Conservation (phyloP, 2,113 vertebrate species). For the Myrmecobius fasciatus region DNA sequence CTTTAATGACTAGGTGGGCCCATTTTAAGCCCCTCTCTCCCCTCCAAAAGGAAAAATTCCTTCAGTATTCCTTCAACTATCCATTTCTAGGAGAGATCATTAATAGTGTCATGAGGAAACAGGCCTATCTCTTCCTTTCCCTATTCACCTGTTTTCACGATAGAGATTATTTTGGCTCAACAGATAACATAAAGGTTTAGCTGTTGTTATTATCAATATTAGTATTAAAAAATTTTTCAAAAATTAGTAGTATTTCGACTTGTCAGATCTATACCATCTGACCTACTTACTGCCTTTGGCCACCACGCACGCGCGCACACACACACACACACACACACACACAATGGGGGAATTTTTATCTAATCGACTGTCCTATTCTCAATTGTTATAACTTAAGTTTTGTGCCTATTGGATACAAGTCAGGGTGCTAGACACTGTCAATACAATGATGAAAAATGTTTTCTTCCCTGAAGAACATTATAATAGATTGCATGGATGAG, state of each 20-base stretch:
- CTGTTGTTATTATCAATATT: background rate
- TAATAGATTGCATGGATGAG: too few species aligned
- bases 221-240: constrained; percentile 2
- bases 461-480: too few species aligned
- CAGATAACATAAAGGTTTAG: background rate
- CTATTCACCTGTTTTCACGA: background rate
- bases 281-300: background rate
- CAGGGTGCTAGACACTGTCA: too few species aligned
- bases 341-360: background rate
- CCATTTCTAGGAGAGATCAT: background rate
- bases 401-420: too few species aligned
- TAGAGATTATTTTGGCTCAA: constrained; percentile 3
- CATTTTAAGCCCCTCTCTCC: background rate
- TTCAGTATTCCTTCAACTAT: background rate
- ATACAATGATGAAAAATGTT: too few species aligned
- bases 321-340: background rate
- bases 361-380: background rate
- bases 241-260: background rate
- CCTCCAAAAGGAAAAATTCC: background rate
- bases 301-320: background rate
- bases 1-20: constrained; percentile 1
- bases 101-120: background rate
- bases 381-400: too few species aligned
- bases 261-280: background rate
- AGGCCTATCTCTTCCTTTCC: constrained; percentile 17